Evolutionary conservation across 2,797 vertebrate species (phyloP), one percentile per base, ranked within the genome.

Genomic region (Pseudocheirus occidentalis): DNA sequence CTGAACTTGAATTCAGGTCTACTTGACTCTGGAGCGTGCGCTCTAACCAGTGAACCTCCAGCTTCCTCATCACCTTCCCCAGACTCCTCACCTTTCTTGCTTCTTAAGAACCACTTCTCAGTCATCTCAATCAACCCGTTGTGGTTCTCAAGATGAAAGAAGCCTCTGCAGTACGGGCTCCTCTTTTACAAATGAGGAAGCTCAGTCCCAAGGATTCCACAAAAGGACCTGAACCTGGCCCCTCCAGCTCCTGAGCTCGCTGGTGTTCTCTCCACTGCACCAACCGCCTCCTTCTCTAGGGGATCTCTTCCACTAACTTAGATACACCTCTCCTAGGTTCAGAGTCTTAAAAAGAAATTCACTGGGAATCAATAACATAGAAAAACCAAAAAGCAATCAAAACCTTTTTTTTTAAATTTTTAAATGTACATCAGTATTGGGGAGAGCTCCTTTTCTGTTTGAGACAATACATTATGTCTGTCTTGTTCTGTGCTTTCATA

Each of bases 261-360:
- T 27, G 24, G 7, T 46, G 18, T 13, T 46, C 21, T 40, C 46
- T 46, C 3, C n/a, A 40, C 6, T 9, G 5, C 9, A 73, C 66
- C n/a, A 24, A 4, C 24, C 10, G 18, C n/a, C 40, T 81, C n/a
- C 73, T 81, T 27, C 10, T 24, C 9, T 10, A 27, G 73, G 21
- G 40, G 27, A 81, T 81, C 9, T 46, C 9, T 81, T 81, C 40
- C 6, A 3, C 46, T 81, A 46, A 81, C 40, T 46, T 46, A 46
- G 73, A 81, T 21, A 46, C 18, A 6, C 73, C 73, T 46, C 40
- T 81, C 40, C 40, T 81, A 46, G 40, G 24, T 27, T 46, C 7
- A 46, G 1, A 81, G 66, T 81, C 66, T 81, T 81, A 9, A 73
- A 81, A 81, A 91, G 28, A 94, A 96, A 58, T 66, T 53, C 59